These are phyloP conservation scores for Alcedo atthis DNA, from an alignment of 2,797 vertebrate genomes.

Conservation along the genomic window DNA sequence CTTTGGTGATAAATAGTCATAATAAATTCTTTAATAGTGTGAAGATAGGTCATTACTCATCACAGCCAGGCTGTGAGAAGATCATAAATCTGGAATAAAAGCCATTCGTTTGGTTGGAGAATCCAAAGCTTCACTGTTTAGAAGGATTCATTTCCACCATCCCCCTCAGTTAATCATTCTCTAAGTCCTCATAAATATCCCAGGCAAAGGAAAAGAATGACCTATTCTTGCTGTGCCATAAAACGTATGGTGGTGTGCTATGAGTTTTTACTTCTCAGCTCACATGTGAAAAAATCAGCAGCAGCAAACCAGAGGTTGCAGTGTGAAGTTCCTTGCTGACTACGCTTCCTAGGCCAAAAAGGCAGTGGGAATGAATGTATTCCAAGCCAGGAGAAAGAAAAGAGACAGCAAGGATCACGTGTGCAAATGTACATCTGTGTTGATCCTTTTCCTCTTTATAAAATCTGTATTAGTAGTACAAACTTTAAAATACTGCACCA, in stretches of 20 bases:
- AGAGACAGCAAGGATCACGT: neutral
- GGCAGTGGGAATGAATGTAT: neutral
- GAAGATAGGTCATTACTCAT: slow-evolving; percentile 64
- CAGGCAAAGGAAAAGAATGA: slow-evolving; percentile 17
- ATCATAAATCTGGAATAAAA: slow-evolving; percentile 68
- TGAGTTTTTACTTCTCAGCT: slow-evolving; percentile 37
- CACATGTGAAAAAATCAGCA: neutral
- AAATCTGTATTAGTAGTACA: neutral
- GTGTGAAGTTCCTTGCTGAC: neutral
- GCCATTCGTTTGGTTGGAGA: slow-evolving; percentile 66
- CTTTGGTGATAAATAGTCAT: slow-evolving; percentile 65
- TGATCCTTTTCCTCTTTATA: neutral
- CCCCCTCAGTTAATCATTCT: slow-evolving; percentile 67
- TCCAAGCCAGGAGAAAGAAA: neutral
- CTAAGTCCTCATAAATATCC: slow-evolving; percentile 64
- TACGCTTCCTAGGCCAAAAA: neutral
- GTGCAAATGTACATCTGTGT: neutral
- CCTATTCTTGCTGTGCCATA: slow-evolving; percentile 29
- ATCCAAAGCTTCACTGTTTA: slow-evolving; percentile 55
- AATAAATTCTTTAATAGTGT: slow-evolving; percentile 58
- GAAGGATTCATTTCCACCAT: slow-evolving; percentile 71
- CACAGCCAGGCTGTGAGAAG: slow-evolving; percentile 33
- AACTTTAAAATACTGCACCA: neutral
- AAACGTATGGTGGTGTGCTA: neutral
- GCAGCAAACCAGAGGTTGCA: neutral